These are phyloP conservation scores for Capreolus pygargus DNA, from an alignment of 2,113 vertebrate genomes.

Conservation along the genomic window DNA sequence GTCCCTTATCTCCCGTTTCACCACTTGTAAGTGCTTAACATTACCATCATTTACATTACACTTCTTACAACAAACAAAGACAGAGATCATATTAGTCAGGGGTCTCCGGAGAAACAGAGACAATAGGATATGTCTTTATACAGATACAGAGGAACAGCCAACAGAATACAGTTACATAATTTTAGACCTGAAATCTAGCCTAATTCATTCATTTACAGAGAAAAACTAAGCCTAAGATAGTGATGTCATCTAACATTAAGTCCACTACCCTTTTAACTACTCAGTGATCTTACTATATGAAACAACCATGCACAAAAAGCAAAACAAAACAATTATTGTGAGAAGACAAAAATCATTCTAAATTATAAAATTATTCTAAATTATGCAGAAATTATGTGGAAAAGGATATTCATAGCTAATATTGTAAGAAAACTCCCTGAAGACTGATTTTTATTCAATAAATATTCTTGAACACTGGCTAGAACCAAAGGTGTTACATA, in stretches of 20 bases:
- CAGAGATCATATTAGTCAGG: not conserved
- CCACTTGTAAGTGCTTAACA: not conserved
- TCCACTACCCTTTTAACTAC: not conserved
- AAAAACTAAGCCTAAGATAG: not conserved
- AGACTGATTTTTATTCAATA: not conserved
- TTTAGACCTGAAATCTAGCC: not conserved
- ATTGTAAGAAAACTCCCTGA: not conserved
- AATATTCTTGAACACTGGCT: not conserved
- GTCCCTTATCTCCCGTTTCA: not conserved
- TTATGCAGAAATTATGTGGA: not conserved
- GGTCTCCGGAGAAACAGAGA: not conserved
- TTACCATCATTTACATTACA: not conserved
- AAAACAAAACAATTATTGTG: not conserved
- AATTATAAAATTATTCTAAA: not conserved
- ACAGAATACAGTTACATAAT: not conserved
- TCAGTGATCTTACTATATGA: not conserved
- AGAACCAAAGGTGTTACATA: not conserved
- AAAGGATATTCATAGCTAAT: not conserved
- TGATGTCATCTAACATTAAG: not conserved
- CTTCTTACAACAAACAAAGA: not conserved
- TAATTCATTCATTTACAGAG: not conserved
- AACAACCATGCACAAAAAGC: not conserved
- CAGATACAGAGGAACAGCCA: not conserved
- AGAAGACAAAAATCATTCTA: slow-evolving; percentile 14
- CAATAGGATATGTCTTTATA: not conserved